phyloP scores from a whole-genome alignment of 1,140 invertebrate genomes.

The Drosophila sechellia region DNA sequence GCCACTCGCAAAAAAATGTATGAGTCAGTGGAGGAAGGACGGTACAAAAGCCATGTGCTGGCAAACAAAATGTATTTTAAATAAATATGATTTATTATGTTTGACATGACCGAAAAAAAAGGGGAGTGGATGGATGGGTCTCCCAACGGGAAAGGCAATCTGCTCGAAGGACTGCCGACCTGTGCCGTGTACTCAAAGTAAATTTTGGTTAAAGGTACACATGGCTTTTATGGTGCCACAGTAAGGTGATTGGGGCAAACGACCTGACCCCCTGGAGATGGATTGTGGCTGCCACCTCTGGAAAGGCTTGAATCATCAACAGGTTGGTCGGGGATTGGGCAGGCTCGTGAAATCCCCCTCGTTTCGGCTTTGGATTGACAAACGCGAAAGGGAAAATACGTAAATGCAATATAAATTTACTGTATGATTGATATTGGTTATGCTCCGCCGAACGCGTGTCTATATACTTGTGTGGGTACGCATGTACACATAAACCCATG shows the following conservation, averaged over 20 bases:
- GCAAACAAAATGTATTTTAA: constrained; percentile 67
- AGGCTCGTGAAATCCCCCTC: neutral
- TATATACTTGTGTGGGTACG: constrained; percentile 4
- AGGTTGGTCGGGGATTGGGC: constrained; percentile 44
- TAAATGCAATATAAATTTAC: constrained; percentile 53
- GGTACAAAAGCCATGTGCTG: neutral
- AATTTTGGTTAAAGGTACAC: constrained; percentile 72
- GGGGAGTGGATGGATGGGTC: neutral
- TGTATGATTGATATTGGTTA: constrained; percentile 53
- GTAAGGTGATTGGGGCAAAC: constrained; percentile 11
- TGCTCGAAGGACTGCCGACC: constrained; percentile 56
- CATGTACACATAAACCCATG: neutral
- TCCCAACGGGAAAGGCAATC: constrained; percentile 44
- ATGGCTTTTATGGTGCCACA: constrained; percentile 51
- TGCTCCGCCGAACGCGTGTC: constrained; percentile 22
- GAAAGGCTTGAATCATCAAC: constrained; percentile 64
- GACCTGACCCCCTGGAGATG: constrained; percentile 14
- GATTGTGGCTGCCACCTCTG: constrained; percentile 19
- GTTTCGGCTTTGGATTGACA: constrained; percentile 59
- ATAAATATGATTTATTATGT: constrained; percentile 83
- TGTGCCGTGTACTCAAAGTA: constrained; percentile 65
- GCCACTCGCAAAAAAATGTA: constrained; percentile 14
- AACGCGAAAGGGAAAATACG: constrained; percentile 61
- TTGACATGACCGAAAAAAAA: constrained; percentile 54
- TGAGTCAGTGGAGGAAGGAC: neutral